phyloP scores from a whole-genome alignment of 2,888 invertebrate genomes.

The Cancer borealis region DNA sequence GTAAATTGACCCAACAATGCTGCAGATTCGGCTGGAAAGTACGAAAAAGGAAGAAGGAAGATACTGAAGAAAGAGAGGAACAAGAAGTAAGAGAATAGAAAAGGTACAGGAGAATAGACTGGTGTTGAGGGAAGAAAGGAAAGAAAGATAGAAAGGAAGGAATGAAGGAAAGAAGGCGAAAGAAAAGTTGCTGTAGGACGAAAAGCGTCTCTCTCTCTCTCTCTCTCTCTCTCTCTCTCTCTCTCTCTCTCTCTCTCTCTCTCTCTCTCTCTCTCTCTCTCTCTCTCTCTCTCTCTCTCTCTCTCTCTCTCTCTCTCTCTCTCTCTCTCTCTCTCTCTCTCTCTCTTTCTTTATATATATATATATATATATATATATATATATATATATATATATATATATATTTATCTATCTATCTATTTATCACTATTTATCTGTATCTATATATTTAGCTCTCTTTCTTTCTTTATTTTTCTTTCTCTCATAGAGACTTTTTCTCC shows the following conservation, averaged over 20 bases:
- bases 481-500: neutral
- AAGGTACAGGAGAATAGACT: neutral
- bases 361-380: neutral
- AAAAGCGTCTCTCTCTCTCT: neutral
- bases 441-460: no score
- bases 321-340: no score
- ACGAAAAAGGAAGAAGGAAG: neutral
- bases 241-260: no score
- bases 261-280: constrained; percentile 11
- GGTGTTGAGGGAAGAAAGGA: neutral
- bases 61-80: neutral
- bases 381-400: neutral
- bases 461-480: neutral
- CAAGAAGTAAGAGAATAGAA: neutral
- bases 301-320: constrained; percentile 3
- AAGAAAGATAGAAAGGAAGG: no score
- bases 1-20: neutral
- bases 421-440: no score
- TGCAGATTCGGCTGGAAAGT: neutral
- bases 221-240: no score
- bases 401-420: neutral
- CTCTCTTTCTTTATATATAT: no score
- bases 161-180: neutral
- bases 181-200: neutral
- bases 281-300: no score